phyloP scores from a whole-genome alignment of 2,888 invertebrate genomes.

The Ceramica pisi region DNA sequence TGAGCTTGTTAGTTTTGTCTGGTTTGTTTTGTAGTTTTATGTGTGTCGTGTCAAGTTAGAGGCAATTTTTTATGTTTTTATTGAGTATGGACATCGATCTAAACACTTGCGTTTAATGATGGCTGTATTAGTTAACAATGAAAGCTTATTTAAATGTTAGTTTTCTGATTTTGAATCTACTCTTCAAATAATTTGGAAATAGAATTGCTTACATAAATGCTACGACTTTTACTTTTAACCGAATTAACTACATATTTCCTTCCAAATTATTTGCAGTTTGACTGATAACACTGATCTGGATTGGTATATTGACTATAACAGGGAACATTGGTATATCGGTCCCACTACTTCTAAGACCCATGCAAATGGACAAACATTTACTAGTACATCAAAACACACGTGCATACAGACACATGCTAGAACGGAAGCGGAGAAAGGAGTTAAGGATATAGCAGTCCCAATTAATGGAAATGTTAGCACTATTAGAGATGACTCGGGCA shows the following conservation, averaged over 20 bases:
- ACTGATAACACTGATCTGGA: neutral
- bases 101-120: conserved; percentile 25
- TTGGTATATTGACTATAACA: conserved; percentile 2
- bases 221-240: neutral
- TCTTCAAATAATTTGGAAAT: conserved; percentile 25
- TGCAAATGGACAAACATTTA: conserved; percentile 64
- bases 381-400: conserved; percentile 56
- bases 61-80: conserved; percentile 8
- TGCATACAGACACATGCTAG: conserved; percentile 73
- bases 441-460: conserved; percentile 66
- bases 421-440: conserved; percentile 67
- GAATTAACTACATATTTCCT: neutral
- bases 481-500: conserved; percentile 76
- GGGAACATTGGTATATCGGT: conserved; percentile 22
- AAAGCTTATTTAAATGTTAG: conserved; percentile 27
- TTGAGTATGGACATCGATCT: conserved; percentile 35
- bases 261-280: conserved; percentile 28
- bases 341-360: conserved; percentile 58
- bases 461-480: conserved; percentile 73
- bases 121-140: conserved; percentile 29
- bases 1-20: conserved; percentile 4
- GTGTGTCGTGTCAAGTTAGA: conserved; percentile 42
- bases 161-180: conserved; percentile 3
- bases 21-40: conserved; percentile 21
- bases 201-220: neutral